Evolutionary conservation across 1,140 invertebrate genomes (phyloP).

Genomic region (Pantala flavescens): DNA sequence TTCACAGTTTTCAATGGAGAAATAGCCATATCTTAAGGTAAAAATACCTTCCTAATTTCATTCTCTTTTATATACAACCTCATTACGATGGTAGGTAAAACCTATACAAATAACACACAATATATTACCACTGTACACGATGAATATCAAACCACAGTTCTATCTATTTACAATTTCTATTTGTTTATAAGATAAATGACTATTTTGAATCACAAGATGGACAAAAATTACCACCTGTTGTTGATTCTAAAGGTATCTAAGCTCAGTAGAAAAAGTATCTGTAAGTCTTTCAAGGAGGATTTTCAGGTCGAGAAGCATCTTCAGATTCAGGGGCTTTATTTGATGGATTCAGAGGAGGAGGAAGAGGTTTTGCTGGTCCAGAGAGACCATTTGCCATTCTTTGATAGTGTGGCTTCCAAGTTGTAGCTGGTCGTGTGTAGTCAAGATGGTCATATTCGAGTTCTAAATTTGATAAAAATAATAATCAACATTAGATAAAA

Average conservation of each 20-base stretch:
- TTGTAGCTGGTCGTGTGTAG: constrained; percentile 66
- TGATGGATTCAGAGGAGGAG: background rate
- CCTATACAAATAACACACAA: background rate
- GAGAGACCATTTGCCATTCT: constrained; percentile 51
- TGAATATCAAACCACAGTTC: background rate
- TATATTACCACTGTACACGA: background rate
- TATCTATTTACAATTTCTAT: background rate
- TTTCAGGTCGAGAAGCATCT: background rate
- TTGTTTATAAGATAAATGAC: background rate
- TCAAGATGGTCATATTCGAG: constrained; percentile 79
- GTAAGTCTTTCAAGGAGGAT: background rate
- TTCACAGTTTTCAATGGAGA: no score
- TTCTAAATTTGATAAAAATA: no score
- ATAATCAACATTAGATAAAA: no score
- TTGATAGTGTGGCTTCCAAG: constrained; percentile 75
- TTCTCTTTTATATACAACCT: background rate
- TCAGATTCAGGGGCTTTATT: background rate
- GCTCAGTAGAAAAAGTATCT: background rate
- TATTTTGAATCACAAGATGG: background rate
- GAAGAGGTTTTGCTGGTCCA: background rate
- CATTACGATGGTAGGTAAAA: background rate
- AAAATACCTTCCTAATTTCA: background rate
- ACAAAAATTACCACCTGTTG: background rate
- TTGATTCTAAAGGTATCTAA: background rate
- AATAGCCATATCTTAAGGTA: background rate